phyloP scores from a whole-genome alignment of 2,113 vertebrate genomes.

The Callipepla californica region DNA sequence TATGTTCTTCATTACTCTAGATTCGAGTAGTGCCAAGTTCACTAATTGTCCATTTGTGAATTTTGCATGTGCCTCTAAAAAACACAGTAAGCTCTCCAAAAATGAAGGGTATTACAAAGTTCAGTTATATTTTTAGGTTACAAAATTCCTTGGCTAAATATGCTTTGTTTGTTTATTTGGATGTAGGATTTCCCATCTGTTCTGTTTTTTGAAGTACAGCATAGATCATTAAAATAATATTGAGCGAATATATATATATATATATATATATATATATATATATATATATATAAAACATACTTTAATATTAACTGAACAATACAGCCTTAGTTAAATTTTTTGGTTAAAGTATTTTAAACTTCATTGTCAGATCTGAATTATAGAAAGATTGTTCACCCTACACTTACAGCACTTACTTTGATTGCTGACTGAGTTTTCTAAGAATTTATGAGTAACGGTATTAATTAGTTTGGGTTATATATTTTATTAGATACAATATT shows the following conservation, averaged over 20 bases:
- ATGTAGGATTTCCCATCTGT: not conserved
- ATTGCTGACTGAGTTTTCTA: constrained; percentile 26
- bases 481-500: constrained; percentile 52
- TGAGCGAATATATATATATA: not conserved
- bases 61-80: not conserved
- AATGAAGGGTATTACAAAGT: not conserved
- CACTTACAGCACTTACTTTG: constrained; percentile 44
- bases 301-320: not conserved
- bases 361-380: not conserved
- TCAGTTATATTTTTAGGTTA: not conserved
- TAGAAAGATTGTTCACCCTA: not conserved
- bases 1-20: not conserved
- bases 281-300: not conserved
- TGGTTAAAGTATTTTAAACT: not conserved
- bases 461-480: constrained; percentile 48
- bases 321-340: not conserved
- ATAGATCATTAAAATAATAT: not conserved
- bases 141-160: not conserved
- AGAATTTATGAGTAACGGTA: not conserved
- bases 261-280: not conserved
- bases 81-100: not conserved
- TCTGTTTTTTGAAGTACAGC: not conserved
- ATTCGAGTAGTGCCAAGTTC: not conserved
- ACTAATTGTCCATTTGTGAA: not conserved
- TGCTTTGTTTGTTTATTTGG: not conserved